Evolutionary conservation across 2,888 invertebrate genomes (phyloP), one percentile per base, ranked within the genome.

Genomic region (Pyralis farinalis): DNA sequence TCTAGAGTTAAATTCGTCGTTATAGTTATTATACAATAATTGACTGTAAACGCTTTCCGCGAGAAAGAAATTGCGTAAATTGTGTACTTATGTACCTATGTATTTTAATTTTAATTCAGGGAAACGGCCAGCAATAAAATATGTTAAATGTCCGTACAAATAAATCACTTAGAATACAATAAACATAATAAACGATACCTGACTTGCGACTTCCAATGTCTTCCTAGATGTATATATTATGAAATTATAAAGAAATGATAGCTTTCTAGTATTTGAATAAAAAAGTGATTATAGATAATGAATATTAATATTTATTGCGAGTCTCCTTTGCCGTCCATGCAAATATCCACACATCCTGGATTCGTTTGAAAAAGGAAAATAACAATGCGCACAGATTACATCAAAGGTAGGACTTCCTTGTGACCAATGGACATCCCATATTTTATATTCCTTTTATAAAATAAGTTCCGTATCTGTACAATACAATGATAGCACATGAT

Each of bases 351-450:
- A 72, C 86, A 86, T 88, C 87, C 87, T 87, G 83, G 83, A 83
- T 87, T 86, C 85, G 59, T 59, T 73, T 70, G 73, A 85, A 76
- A 79, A 77, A 80, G 84, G 84, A 82, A 84, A 82, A 82, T 77
- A 71, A 63, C 73, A 71, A 84, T 81, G 83, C 78, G 77, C 49
- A 44, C 62, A 66, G 80, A 78, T 82, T 80, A 72, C 67, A 61
- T 69, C 73, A 67, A 58, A 32, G 10, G 29, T 21, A 30, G 39
- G 16, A 16, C 39, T 39, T 39, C 33, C 39, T 28, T 39, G 28
- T 33, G 30, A 7, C 1, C 25, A 25, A 25, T 25, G 25, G 7
- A 25, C 25, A 5, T 8, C 8, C 7, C 9, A 25, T 12, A n/a
- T n/a, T n/a, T n/a, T n/a, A n/a, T n/a, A n/a, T n/a, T n/a, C n/a